A percentile compares a stretch with the other conserved stretches of the same genome.
Evolutionary conservation across 2,888 invertebrate species (phyloP).

Genomic region (Diloba caeruleocephala): DNA sequence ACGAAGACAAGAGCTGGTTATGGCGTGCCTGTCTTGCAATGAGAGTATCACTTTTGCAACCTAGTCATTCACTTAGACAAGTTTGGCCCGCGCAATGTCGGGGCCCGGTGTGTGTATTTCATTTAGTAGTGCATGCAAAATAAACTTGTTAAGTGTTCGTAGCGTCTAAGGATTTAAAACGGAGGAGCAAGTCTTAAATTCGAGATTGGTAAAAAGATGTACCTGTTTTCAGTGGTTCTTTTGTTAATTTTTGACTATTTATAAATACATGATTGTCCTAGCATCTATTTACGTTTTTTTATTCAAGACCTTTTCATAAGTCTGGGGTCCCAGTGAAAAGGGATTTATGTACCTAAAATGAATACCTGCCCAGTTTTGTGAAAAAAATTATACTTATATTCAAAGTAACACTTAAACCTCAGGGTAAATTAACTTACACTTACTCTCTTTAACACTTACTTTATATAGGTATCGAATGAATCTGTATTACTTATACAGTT

Average conservation of each 20-base stretch:
- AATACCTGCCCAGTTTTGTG: no score
- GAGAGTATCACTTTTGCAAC: conserved; percentile 82
- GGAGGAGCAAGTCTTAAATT: conserved; percentile 83
- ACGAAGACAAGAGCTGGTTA: conserved; percentile 55
- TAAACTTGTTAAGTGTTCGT: conserved; percentile 87
- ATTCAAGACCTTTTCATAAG: conserved; percentile 24
- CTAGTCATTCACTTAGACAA: conserved; percentile 88
- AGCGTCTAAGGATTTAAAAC: conserved; percentile 86
- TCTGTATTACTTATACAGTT: no score
- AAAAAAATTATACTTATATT: no score
- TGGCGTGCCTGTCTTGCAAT: conserved; percentile 64
- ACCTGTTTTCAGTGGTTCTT: conserved; percentile 89
- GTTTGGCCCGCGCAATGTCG: conserved; percentile 61
- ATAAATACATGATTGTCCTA: conserved; percentile 89
- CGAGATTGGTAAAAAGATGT: conserved; percentile 86
- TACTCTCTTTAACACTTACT: no score
- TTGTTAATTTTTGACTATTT: conserved; percentile 89
- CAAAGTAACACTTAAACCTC: no score
- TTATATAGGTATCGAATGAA: no score
- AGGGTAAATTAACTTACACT: no score
- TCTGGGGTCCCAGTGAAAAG: no score
- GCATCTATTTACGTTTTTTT: conserved; percentile 80
- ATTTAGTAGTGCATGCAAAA: conserved; percentile 84
- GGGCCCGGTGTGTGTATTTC: conserved; percentile 75
- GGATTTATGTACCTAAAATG: no score